Evolutionary conservation across 2,888 invertebrate genomes (phyloP), one percentile per base, ranked within the genome.

Genomic region (Gnatocerus cornutus): DNA sequence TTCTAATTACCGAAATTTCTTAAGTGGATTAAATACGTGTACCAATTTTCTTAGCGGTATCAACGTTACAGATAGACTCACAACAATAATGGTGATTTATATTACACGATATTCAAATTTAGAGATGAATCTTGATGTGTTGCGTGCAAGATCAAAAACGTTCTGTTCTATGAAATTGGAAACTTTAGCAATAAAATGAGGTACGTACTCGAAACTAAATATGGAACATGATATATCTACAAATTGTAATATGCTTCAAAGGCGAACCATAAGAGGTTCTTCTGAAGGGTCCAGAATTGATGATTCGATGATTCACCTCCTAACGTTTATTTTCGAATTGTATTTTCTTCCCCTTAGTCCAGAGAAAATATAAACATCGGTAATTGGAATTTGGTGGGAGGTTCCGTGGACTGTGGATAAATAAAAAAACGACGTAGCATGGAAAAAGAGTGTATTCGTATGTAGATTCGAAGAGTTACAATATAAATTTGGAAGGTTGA

Each of bases 91-190:
- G n/a, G 6, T 33, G 7, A 33, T n/a, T 33, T 33, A 33, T 33
- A 33, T 33, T 33, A 33, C 6, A 33, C 33, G 21, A 4, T 33
- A 33, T 33, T 33, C 9, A 33, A n/a, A 33, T 33, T 7, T 33
- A 33, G 33, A 33, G 33, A 33, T 33, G n/a, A 33, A 33, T 33
- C 33, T 33, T 33, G 29, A 29, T 29, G 33, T n/a, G 33, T 33
- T 33, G 7, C 33, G 1, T 33, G 33, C 33, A 1, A 43, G 5
- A 43, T 43, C 43, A 43, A 43, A 43, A 43, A 43, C 43, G 14
- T 43, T 43, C 43, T 33, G 33, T 33, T 33, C 33, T 43, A 43
- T 43, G 43, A 13, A 43, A 43, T 14, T 43, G 14, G 43, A 43
- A 43, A 43, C 43, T 43, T 12, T 43, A 10, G n/a, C 33, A 33